Evolutionary conservation across 2,113 vertebrate species (phyloP), one percentile per base, ranked within the genome.

Genomic region (Blennius ocellaris): DNA sequence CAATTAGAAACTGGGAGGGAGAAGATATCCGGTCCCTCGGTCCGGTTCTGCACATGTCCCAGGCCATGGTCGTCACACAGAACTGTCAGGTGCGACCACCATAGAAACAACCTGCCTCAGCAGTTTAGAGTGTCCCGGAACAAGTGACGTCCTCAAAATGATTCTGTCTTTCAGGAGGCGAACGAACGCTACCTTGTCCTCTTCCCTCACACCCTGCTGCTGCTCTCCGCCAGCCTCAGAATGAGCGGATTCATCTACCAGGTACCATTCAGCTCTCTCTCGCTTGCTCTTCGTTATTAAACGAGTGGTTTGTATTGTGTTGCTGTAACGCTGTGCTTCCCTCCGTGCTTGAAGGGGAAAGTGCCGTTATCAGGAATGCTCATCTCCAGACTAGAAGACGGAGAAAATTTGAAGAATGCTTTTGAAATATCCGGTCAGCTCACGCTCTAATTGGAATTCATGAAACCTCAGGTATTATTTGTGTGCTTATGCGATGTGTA

Each of bases 231-330:
- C 81, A 99, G 97, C 73, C 93, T 96, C 7, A 94, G 97, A 77
- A 99, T 99, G 98, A 99, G 98, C 73, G 97, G 97, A 1, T 99
- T 99, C 89, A 98, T 99, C 72, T 99, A 97, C 84, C 97, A 99
- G 96, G 97, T 99, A 60, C 44, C 39, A 38, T 52, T 30, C 21
- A 30, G 21, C 2, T 30, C 21, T 30, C 21, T 30, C 21, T 30
- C 21, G 2, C 21, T 30, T 4, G 2, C 21, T 30, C 21, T 30
- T 30, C 21, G 21, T 30, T 30, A 2, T 30, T 30, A 4, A 30
- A 30, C 21, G 21, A 30, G n/a, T 40, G 3, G 10, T 0, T 48
- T 30, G 2, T 6, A 3, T 6, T 47, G 5, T 45, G 37, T 6
- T 54, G 48, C 12, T 11, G 5, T 16, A 10, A 50, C 15, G 44